Conservation (phyloP, 2,888 invertebrate species). For the Aethes cnicana region DNA sequence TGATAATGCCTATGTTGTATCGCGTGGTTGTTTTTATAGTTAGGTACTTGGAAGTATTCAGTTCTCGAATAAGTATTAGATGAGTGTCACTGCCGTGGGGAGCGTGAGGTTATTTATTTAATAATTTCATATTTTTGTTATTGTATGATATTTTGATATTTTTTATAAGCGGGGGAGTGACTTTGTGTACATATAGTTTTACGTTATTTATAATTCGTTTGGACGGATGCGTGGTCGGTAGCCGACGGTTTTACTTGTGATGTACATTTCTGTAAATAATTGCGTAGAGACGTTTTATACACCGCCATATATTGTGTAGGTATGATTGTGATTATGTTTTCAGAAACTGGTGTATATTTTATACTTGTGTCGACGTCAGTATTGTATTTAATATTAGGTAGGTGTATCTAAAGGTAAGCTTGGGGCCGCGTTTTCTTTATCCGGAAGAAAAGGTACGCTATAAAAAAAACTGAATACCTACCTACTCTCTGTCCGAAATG, state of each 20-base stretch:
- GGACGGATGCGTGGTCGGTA: slow-evolving; percentile 46
- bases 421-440: slow-evolving; percentile 32
- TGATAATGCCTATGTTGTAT: slow-evolving; percentile 25
- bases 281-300: slow-evolving; percentile 49
- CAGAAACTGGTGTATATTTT: slow-evolving; percentile 63
- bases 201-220: slow-evolving; percentile 61
- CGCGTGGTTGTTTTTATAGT: slow-evolving; percentile 29
- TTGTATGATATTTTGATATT: slow-evolving; percentile 53
- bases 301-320: slow-evolving; percentile 41
- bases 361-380: slow-evolving; percentile 62
- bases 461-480: slow-evolving; percentile 9
- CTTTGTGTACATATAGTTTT: slow-evolving; percentile 73
- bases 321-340: slow-evolving; percentile 60
- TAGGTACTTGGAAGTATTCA: slow-evolving; percentile 32
- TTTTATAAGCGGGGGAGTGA: slow-evolving; percentile 53
- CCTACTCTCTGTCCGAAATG: slow-evolving; percentile 10
- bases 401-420: slow-evolving; percentile 34
- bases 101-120: slow-evolving; percentile 49
- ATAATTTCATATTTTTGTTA: slow-evolving; percentile 48
- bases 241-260: slow-evolving; percentile 36
- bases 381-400: slow-evolving; percentile 66
- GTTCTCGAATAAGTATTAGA: slow-evolving; percentile 43
- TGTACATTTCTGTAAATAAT: slow-evolving; percentile 68
- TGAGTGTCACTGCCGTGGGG: slow-evolving; percentile 60
- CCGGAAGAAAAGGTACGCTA: slow-evolving; percentile 21